Conservation (phyloP, 92 coral and sea anemone genomes). For the Montipora capitata region DNA sequence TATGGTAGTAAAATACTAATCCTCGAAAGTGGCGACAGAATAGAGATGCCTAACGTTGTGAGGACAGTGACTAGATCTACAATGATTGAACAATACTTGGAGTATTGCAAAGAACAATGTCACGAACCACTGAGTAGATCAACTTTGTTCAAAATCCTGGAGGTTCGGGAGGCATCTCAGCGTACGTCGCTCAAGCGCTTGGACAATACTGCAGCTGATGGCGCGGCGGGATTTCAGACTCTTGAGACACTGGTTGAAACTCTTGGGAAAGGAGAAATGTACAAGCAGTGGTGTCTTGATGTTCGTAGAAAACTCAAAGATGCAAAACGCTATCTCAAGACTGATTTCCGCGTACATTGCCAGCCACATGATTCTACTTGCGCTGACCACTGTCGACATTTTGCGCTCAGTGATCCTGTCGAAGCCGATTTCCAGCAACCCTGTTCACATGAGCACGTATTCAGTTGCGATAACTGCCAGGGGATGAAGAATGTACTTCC, state of each 20-base stretch:
- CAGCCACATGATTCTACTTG: slow-evolving; percentile 46
- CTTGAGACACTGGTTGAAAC: slow-evolving; percentile 56
- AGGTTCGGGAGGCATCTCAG: slow-evolving; percentile 65
- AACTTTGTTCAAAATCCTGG: slow-evolving; percentile 67
- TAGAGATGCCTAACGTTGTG: slow-evolving; percentile 60
- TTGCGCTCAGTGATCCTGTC: neutral
- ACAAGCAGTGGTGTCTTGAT: slow-evolving; percentile 23
- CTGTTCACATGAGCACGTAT: neutral
- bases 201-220: slow-evolving; percentile 74
- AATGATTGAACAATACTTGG: slow-evolving; percentile 60
- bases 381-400: slow-evolving; percentile 43
- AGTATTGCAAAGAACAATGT: slow-evolving; percentile 60
- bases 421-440: neutral
- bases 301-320: slow-evolving; percentile 23
- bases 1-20: slow-evolving; percentile 31
- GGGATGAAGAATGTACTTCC: slow-evolving; percentile 19
- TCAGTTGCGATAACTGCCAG: slow-evolving; percentile 20
- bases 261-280: slow-evolving; percentile 67
- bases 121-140: slow-evolving; percentile 60
- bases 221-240: slow-evolving; percentile 66
- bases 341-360: slow-evolving; percentile 43
- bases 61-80: slow-evolving; percentile 61
- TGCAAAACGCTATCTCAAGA: slow-evolving; percentile 54
- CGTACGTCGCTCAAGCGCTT: slow-evolving; percentile 62
- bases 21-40: slow-evolving; percentile 52